Conservation (phyloP, 2,113 vertebrate genomes). For the Conger conger region DNA sequence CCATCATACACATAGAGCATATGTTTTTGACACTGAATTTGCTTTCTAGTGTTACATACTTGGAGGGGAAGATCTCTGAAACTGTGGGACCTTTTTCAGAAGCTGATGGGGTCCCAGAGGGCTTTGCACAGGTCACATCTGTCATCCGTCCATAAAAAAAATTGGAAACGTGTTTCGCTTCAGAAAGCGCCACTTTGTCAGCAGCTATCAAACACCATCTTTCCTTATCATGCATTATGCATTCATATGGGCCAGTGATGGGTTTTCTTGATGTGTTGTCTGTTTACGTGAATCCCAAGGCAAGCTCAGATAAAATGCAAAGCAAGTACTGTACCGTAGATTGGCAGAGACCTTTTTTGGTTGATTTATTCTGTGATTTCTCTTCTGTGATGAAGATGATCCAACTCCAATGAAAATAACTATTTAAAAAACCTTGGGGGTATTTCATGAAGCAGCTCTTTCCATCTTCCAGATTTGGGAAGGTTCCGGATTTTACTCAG, state of each 20-base stretch:
- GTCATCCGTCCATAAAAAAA: neutral
- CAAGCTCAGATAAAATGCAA: neutral
- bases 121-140: neutral
- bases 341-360: neutral
- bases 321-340: too few relatives aligned
- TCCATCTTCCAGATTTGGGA: too few relatives aligned
- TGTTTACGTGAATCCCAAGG: neutral
- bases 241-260: neutral
- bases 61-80: neutral
- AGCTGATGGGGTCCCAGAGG: neutral
- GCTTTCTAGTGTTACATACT: neutral
- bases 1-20: neutral
- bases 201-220: neutral
- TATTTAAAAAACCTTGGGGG: too few relatives aligned
- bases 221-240: neutral
- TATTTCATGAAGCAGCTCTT: too few relatives aligned
- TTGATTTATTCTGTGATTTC: neutral
- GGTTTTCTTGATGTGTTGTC: conserved; percentile 1
- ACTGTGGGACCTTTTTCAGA: neutral
- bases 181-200: neutral
- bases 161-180: neutral
- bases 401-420: too few relatives aligned
- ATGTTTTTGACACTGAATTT: neutral
- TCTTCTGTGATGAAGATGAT: neutral
- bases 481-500: too few relatives aligned